Evolutionary conservation across 1,140 invertebrate species (phyloP).

Genomic region (Drosophila nikananu): DNA sequence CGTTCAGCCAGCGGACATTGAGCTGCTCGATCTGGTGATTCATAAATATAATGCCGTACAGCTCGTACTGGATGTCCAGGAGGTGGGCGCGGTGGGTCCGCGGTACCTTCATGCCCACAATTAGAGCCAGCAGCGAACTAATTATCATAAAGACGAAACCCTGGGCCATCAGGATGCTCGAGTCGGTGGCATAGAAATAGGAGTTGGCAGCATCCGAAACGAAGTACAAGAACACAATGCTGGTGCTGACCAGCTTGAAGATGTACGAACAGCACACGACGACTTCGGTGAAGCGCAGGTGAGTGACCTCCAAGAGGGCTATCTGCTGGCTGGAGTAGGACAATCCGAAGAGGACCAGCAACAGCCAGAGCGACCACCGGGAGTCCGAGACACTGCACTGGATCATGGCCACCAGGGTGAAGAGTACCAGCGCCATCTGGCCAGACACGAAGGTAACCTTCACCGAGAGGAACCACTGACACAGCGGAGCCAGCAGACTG

Average conservation of each 20-base stretch:
- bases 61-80: constrained; percentile 77
- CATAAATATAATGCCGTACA: constrained; percentile 80
- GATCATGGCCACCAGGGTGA: constrained; percentile 73
- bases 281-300: constrained; percentile 71
- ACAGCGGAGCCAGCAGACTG: constrained; percentile 48
- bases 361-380: constrained; percentile 67
- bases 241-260: constrained; percentile 65
- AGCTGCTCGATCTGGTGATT: constrained; percentile 83
- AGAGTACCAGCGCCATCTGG: constrained; percentile 55
- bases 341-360: constrained; percentile 72
- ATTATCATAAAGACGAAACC: constrained; percentile 81
- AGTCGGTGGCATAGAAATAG: constrained; percentile 75
- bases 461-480: constrained; percentile 61
- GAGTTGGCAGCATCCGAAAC: constrained; percentile 71
- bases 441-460: constrained; percentile 74
- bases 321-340: constrained; percentile 73
- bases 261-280: constrained; percentile 60
- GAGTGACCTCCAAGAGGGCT: constrained; percentile 70
- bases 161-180: constrained; percentile 76
- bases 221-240: constrained; percentile 74
- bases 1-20: constrained; percentile 77
- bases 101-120: constrained; percentile 80
- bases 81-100: constrained; percentile 65
- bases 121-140: constrained; percentile 66
- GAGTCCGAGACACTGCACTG: constrained; percentile 62